Percentiles rank a stretch among this genome's conserved stretches.
phyloP scores from a whole-genome alignment of 2,888 invertebrate species.

The Holacanthella duospinosa region DNA sequence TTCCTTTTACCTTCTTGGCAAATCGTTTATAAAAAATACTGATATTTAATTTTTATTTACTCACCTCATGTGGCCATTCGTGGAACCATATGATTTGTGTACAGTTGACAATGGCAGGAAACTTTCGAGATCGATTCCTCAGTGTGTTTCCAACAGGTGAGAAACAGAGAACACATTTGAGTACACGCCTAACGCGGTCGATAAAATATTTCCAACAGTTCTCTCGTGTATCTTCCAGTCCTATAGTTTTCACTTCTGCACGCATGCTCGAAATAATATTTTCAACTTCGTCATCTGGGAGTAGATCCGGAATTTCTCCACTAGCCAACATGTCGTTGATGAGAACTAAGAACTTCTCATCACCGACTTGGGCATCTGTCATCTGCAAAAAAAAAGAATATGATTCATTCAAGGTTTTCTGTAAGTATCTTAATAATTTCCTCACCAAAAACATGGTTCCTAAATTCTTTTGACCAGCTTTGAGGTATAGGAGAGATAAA shows the following conservation, averaged over 20 bases:
- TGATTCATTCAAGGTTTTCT: not conserved
- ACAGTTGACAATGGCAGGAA: slow-evolving; percentile 89
- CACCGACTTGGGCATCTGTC: slow-evolving; percentile 94
- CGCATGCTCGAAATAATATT: slow-evolving; percentile 46
- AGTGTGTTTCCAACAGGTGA: slow-evolving; percentile 92
- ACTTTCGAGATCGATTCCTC: slow-evolving; percentile 81
- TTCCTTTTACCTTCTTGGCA: not conserved
- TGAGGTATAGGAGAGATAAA: slow-evolving; percentile 72
- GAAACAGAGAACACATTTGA: slow-evolving; percentile 69
- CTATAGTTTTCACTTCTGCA: slow-evolving; percentile 61
- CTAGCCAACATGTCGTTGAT: slow-evolving; percentile 92
- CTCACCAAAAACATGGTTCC: slow-evolving; percentile 48
- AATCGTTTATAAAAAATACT: not conserved
- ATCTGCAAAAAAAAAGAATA: slow-evolving; percentile 57
- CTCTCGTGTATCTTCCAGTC: slow-evolving; percentile 81
- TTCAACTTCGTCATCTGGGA: slow-evolving; percentile 91
- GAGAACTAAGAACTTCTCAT: slow-evolving; percentile 86
- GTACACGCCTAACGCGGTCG: slow-evolving; percentile 74
- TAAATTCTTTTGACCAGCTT: slow-evolving; percentile 85
- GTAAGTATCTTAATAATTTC: not conserved
- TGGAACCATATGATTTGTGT: slow-evolving; percentile 97
- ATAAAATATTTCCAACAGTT: slow-evolving; percentile 98
- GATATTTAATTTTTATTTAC: not conserved
- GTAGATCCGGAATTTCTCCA: slow-evolving; percentile 89
- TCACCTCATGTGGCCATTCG: slow-evolving; percentile 86